A percentile compares a stretch with the other conserved stretches of the same genome.
Conservation (phyloP, 2,888 invertebrate genomes). For the Andricus curvator region DNA sequence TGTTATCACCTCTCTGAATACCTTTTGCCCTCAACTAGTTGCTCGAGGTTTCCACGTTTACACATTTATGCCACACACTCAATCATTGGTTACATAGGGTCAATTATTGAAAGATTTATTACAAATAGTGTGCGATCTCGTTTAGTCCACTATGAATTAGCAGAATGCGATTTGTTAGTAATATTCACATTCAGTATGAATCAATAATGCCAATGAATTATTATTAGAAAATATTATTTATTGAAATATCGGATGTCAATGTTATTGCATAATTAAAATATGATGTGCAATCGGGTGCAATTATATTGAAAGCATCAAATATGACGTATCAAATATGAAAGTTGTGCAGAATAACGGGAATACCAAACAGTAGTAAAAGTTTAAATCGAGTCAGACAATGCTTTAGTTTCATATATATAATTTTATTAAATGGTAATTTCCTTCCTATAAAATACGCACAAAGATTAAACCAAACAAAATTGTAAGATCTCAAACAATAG, state of each 20-base stretch:
- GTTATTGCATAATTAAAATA: background rate
- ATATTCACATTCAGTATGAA: too few species aligned
- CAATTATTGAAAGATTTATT: background rate
- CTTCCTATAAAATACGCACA: background rate
- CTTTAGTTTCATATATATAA: background rate
- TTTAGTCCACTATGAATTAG: too few species aligned
- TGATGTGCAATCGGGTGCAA: background rate
- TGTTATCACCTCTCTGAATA: constrained; percentile 32
- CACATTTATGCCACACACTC: constrained; percentile 9
- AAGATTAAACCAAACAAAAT: background rate
- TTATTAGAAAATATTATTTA: background rate
- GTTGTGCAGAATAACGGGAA: background rate
- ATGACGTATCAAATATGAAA: background rate
- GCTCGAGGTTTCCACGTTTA: constrained; percentile 21
- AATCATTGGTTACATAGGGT: constrained; percentile 10
- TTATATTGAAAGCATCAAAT: background rate
- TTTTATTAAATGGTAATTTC: background rate
- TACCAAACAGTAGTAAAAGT: background rate
- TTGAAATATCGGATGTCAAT: background rate
- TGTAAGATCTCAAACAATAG: too few species aligned
- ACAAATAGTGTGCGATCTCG: too few species aligned
- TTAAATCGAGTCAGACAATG: background rate
- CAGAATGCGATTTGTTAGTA: too few species aligned
- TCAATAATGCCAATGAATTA: too few species aligned
- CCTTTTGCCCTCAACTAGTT: constrained; percentile 23